phyloP scores from a whole-genome alignment of 2,113 vertebrate genomes.

The Thalassoma bifasciatum region DNA sequence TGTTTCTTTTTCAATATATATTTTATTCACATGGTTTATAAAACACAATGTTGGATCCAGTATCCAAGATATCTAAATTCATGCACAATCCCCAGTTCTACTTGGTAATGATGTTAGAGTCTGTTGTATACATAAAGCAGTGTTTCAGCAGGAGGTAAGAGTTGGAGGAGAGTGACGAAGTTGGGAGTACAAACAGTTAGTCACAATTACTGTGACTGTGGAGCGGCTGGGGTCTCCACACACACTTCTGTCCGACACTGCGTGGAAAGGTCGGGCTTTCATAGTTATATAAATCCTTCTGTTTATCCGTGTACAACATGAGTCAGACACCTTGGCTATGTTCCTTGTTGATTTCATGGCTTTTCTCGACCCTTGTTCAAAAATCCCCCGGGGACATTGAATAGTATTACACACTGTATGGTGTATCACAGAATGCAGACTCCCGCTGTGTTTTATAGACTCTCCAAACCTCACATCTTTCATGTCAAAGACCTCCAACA shows the following conservation, averaged over 20 bases:
- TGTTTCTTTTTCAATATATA: too few relatives aligned
- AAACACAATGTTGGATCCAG: too few relatives aligned
- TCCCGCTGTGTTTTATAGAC: not conserved
- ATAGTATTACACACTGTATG: slow-evolving; percentile 9
- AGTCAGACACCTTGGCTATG: slow-evolving; percentile 9
- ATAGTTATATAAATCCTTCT: slow-evolving; percentile 13
- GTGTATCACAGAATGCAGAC: slow-evolving; percentile 10
- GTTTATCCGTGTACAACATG: slow-evolving; percentile 9
- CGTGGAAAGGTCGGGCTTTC: slow-evolving; percentile 31
- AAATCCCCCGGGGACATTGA: not conserved
- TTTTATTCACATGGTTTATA: too few relatives aligned
- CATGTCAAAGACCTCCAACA: too few relatives aligned
- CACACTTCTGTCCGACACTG: not conserved
- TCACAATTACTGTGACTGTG: slow-evolving; percentile 5
- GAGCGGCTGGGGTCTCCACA: slow-evolving; percentile 1
- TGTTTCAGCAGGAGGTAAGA: not conserved
- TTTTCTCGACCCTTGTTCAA: slow-evolving; percentile 19
- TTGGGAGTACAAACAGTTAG: slow-evolving; percentile 14
- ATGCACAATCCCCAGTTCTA: too few relatives aligned
- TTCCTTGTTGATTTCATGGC: slow-evolving; percentile 25
- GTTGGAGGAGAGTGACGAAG: not conserved
- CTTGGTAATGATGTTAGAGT: too few relatives aligned
- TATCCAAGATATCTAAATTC: too few relatives aligned
- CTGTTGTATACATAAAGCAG: too few relatives aligned
- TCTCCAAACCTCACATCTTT: too few relatives aligned